phyloP scores from a whole-genome alignment of 2,113 vertebrate genomes.

The Takifugu bimaculatus region DNA sequence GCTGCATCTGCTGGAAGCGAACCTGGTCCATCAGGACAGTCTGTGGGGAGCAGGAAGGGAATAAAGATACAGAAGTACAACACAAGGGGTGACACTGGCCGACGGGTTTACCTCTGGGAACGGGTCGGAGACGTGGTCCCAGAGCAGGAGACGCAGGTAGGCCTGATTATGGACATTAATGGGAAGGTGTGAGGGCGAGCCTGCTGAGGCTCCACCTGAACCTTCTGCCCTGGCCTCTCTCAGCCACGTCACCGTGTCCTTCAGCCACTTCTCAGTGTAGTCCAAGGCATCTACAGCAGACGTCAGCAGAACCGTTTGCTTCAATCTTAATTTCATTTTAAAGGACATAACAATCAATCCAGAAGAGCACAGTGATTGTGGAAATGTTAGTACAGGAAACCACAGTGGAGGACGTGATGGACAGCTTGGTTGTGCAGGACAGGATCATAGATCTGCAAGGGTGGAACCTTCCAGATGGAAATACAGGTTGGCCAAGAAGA shows the following conservation, averaged over 20 bases:
- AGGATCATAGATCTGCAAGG: too few relatives aligned
- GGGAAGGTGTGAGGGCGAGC: slow-evolving; percentile 35
- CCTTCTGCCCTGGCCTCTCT: slow-evolving; percentile 45
- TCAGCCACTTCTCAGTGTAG: slow-evolving; percentile 88
- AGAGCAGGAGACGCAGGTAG: slow-evolving; percentile 87
- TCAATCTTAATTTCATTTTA: background rate
- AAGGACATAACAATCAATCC: too few relatives aligned
- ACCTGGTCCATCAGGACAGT: slow-evolving; percentile 90
- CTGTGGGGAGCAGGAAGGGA: slow-evolving; percentile 57
- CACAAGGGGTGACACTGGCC: background rate
- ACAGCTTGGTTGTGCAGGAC: too few relatives aligned
- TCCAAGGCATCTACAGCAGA: slow-evolving; percentile 84
- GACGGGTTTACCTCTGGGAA: slow-evolving; percentile 86
- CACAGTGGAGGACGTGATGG: too few relatives aligned
- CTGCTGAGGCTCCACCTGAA: slow-evolving; percentile 43
- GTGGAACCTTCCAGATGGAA: too few relatives aligned
- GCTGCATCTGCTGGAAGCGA: slow-evolving; percentile 89
- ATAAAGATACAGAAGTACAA: background rate
- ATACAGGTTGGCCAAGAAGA: too few relatives aligned
- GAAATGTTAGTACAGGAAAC: too few relatives aligned
- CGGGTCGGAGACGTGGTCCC: slow-evolving; percentile 82
- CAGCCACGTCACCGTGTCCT: slow-evolving; percentile 79
- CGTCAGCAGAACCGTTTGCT: background rate
- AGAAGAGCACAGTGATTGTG: too few relatives aligned
- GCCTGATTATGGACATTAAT: slow-evolving; percentile 83